These are phyloP conservation scores for Leptinotarsa rubiginosa DNA, from an alignment of 2,888 invertebrate species.

Conservation along the genomic window DNA sequence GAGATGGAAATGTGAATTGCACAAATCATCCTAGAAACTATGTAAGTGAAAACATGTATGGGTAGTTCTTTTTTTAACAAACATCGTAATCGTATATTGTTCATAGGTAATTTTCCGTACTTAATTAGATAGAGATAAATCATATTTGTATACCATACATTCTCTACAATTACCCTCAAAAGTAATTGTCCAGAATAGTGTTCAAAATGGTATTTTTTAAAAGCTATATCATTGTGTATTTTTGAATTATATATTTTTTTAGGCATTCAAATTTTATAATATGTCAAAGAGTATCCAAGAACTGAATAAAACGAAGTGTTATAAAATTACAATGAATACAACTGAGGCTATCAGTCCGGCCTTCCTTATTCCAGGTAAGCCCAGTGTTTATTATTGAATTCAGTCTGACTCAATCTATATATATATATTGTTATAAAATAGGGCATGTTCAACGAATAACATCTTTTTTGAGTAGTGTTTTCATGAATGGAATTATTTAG, in stretches of 20 bases:
- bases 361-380: conserved; percentile 77
- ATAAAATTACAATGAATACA: conserved; percentile 79
- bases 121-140: no score
- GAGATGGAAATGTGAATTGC: conserved; percentile 66
- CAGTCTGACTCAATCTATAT: background rate
- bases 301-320: conserved; percentile 75
- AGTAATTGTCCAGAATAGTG: background rate
- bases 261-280: conserved; percentile 69
- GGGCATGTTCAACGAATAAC: background rate
- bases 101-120: conserved; percentile 31
- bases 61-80: background rate
- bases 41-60: conserved; percentile 51
- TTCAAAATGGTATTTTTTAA: background rate
- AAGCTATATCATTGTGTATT: conserved; percentile 13
- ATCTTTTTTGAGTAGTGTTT: no score
- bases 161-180: no score
- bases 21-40: conserved; percentile 62
- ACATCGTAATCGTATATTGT: background rate
- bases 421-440: background rate
- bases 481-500: no score
- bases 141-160: no score
- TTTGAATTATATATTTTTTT: conserved; percentile 35
- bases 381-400: background rate
- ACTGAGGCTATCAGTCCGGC: conserved; percentile 86
- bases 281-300: conserved; percentile 69